Conservation (phyloP, 2,888 invertebrate species). For the Pedicia rivosa region DNA sequence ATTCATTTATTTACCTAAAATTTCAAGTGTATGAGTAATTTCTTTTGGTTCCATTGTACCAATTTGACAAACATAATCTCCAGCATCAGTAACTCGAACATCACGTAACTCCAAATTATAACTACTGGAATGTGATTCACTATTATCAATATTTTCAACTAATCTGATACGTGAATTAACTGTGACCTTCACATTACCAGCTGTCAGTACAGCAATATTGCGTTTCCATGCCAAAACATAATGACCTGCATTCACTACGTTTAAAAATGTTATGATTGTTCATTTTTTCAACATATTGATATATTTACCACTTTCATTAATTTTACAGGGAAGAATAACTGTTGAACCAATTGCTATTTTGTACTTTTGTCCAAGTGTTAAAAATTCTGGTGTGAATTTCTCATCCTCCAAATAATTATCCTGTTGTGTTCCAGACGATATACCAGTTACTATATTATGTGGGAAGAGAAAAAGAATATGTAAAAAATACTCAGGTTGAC, state of each 20-base stretch:
- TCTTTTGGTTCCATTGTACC: conserved; percentile 32
- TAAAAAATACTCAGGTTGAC: too few relatives aligned
- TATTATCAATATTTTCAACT: conserved; percentile 20
- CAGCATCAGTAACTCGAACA: conserved; percentile 34
- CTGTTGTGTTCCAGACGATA: conserved; percentile 7
- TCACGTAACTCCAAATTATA: conserved; percentile 35
- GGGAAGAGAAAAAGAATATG: too few relatives aligned
- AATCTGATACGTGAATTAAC: conserved; percentile 34
- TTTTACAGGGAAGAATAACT: conserved; percentile 33
- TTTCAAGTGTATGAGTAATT: conserved; percentile 36
- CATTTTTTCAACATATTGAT: too few relatives aligned
- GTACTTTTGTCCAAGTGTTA: conserved; percentile 31
- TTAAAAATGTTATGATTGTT: too few relatives aligned
- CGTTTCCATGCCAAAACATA: conserved; percentile 36
- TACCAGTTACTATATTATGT: too few relatives aligned
- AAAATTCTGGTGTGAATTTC: conserved; percentile 23
- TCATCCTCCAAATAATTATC: conserved; percentile 15
- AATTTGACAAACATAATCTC: conserved; percentile 38
- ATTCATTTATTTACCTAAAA: too few relatives aligned
- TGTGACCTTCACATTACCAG: conserved; percentile 34
- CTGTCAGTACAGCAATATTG: conserved; percentile 34
- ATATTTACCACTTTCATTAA: conserved; percentile 33
- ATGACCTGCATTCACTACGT: conserved; percentile 12
- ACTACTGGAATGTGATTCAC: conserved; percentile 21
- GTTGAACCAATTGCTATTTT: conserved; percentile 32